Conservation (phyloP, 2,888 invertebrate species). For the Spialia ferax region DNA sequence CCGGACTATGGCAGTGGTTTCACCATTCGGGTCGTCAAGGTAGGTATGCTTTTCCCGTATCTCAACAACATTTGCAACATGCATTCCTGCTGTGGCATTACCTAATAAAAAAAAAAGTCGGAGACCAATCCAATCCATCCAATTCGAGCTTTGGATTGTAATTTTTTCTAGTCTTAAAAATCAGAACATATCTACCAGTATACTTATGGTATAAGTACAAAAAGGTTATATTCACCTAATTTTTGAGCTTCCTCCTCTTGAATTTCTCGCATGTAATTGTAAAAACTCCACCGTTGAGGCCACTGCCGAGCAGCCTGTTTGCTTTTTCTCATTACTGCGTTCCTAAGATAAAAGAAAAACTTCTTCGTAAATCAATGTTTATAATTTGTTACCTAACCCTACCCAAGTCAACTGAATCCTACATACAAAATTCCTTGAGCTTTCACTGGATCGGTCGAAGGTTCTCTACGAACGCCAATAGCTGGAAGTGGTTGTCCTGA, state of each 20-base stretch:
- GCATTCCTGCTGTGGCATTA: no score
- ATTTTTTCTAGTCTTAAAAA: background rate
- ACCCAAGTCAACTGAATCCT: no score
- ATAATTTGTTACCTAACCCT: background rate
- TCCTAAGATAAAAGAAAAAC: constrained; percentile 49
- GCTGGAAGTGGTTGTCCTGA: constrained; percentile 58
- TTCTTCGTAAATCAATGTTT: background rate
- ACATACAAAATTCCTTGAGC: constrained; percentile 78
- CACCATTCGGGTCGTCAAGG: no score
- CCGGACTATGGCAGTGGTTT: no score
- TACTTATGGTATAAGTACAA: no score
- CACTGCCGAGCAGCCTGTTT: constrained; percentile 70
- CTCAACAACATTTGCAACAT: no score
- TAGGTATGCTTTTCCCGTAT: no score
- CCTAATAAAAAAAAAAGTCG: no score
- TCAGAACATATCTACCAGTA: no score
- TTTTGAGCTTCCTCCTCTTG: constrained; percentile 76
- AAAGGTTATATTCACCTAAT: constrained; percentile 57
- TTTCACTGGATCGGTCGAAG: constrained; percentile 75
- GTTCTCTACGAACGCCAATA: constrained; percentile 66
- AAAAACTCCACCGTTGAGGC: constrained; percentile 76
- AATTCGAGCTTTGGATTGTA: no score
- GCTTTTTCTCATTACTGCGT: constrained; percentile 66
- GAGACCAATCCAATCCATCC: no score
- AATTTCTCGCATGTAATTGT: constrained; percentile 63